A percentile compares a stretch with the other conserved stretches of the same genome.
Evolutionary conservation across 2,113 vertebrate genomes (phyloP).

Genomic region (Coregonus clupeaformis): DNA sequence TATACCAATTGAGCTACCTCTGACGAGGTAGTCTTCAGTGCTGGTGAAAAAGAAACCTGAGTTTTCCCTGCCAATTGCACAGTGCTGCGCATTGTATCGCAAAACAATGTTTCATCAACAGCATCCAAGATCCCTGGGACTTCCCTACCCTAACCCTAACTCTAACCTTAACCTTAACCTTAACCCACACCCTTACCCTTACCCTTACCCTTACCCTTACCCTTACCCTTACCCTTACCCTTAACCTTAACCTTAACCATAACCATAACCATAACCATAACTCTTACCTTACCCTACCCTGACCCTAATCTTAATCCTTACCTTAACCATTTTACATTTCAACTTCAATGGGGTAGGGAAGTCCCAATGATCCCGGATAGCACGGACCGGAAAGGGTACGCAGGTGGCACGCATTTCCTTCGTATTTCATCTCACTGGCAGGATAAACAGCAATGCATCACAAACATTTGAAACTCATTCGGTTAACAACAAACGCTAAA

Average conservation of each 20-base stretch:
- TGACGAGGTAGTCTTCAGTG: constrained; percentile 47
- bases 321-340: no score
- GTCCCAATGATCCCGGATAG: no score
- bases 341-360: no score
- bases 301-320: no score
- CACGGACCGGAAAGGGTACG: constrained; percentile 15
- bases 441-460: constrained; percentile 69
- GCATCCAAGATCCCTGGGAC: not conserved
- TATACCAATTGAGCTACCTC: constrained; percentile 49
- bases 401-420: constrained; percentile 61
- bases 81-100: constrained; percentile 28
- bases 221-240: no score
- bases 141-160: no score
- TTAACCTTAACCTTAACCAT: no score
- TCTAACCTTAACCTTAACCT: no score
- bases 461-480: constrained; percentile 66
- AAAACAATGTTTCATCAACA: constrained; percentile 36
- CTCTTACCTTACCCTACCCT: no score
- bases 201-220: no score
- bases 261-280: no score
- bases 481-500: constrained; percentile 76
- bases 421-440: constrained; percentile 52
- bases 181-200: no score
- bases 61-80: constrained; percentile 72
- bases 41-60: constrained; percentile 83